A percentile compares a stretch with the other conserved stretches of the same genome.
These are phyloP conservation scores for Eucidaris tribuloides DNA, from an alignment of 35 echinoderm and acorn worm genomes.

Conservation along the genomic window DNA sequence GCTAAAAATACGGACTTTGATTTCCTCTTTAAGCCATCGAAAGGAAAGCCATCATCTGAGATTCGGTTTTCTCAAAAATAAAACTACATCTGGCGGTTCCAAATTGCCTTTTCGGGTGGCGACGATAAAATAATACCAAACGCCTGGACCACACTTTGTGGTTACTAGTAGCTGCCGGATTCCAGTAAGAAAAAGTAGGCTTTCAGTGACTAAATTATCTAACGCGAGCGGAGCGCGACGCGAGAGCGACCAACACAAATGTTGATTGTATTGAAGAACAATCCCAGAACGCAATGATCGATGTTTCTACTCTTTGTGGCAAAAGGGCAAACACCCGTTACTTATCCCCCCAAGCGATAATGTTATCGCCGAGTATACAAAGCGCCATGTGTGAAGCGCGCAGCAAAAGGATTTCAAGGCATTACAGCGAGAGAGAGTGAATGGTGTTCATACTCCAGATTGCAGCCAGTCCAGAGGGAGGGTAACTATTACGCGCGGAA, in stretches of 20 bases:
- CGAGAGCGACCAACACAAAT: background rate
- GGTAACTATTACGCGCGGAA: background rate
- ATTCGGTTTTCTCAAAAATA: background rate
- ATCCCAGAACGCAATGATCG: background rate
- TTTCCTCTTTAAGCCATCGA: background rate
- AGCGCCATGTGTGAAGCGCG: background rate
- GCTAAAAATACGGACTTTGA: background rate
- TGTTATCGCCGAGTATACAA: background rate
- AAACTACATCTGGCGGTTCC: background rate
- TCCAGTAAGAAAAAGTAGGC: background rate
- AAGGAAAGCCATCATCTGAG: background rate
- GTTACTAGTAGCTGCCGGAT: background rate
- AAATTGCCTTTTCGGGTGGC: background rate
- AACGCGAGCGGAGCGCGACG: background rate
- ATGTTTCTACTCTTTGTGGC: background rate
- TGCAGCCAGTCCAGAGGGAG: background rate
- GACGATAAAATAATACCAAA: background rate
- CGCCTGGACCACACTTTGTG: background rate
- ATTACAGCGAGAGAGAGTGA: conserved; percentile 21
- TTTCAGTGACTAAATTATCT: background rate
- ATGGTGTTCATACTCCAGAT: background rate
- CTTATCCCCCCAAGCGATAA: background rate
- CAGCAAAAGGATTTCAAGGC: background rate
- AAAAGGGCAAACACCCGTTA: background rate
- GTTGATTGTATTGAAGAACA: background rate